A percentile compares a stretch with the other conserved stretches of the same genome.
These are phyloP conservation scores for Dendrophyllia cribrosa DNA, from an alignment of 64 coral and sea anemone species.

Conservation along the genomic window DNA sequence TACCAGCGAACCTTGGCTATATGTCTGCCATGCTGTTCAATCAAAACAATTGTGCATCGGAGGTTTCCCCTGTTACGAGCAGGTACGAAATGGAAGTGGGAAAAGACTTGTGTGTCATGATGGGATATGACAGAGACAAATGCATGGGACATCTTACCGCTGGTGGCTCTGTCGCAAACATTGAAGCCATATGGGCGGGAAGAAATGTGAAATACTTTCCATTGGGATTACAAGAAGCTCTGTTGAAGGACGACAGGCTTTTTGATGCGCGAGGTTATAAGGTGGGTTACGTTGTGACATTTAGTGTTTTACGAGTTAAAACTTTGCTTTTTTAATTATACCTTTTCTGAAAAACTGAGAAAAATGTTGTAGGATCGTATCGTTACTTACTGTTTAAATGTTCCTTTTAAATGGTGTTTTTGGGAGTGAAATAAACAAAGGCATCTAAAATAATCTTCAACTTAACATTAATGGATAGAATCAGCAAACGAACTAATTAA, in stretches of 20 bases:
- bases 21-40: slow-evolving; percentile 79
- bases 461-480: too few species aligned
- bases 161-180: slow-evolving; percentile 72
- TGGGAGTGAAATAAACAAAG: too few species aligned
- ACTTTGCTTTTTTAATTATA: too few species aligned
- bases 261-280: slow-evolving; percentile 48
- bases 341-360: too few species aligned
- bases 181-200: slow-evolving; percentile 82
- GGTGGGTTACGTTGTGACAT: background rate
- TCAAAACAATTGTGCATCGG: slow-evolving; percentile 78
- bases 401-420: too few species aligned
- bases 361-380: too few species aligned
- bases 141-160: slow-evolving; percentile 44
- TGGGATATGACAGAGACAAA: slow-evolving; percentile 66
- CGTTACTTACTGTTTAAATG: too few species aligned
- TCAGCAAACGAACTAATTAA: too few species aligned
- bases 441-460: too few species aligned
- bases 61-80: slow-evolving; percentile 67
- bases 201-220: slow-evolving; percentile 82
- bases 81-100: slow-evolving; percentile 74
- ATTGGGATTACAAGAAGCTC: slow-evolving; percentile 71
- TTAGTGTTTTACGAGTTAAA: too few species aligned
- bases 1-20: slow-evolving; percentile 78
- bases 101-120: slow-evolving; percentile 76
- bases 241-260: slow-evolving; percentile 48